Evolutionary conservation across 2,888 invertebrate genomes (phyloP).

Genomic region (Caenorhabditis doughertyi): DNA sequence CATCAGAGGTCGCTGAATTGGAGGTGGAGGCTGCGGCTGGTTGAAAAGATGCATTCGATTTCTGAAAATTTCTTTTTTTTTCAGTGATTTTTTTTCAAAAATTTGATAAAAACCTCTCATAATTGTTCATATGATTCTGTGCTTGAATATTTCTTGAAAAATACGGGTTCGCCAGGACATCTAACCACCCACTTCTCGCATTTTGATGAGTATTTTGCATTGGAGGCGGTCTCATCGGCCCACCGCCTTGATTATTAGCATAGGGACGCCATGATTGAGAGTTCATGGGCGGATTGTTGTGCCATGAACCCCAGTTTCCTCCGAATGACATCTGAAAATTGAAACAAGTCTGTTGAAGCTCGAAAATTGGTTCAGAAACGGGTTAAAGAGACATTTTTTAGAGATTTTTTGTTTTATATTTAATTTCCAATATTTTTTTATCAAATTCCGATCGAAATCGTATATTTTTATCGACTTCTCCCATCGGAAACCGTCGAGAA

Average conservation of each 20-base stretch:
- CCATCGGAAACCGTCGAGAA: not conserved
- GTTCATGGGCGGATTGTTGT: not conserved
- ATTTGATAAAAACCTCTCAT: conserved; percentile 37
- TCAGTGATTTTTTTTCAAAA: not conserved
- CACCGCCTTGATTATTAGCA: conserved; percentile 23
- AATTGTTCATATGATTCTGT: conserved; percentile 22
- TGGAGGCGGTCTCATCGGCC: conserved; percentile 31
- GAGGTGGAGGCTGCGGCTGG: conserved; percentile 26
- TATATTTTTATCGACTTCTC: not conserved
- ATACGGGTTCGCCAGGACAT: conserved; percentile 32
- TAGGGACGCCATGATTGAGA: conserved; percentile 48
- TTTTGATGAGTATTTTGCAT: not conserved
- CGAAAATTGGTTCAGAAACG: too few relatives aligned
- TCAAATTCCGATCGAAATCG: too few relatives aligned
- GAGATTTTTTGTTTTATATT: too few relatives aligned
- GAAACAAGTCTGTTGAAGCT: not conserved
- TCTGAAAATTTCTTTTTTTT: not conserved
- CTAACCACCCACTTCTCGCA: conserved; percentile 32
- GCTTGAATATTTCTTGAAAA: conserved; percentile 11
- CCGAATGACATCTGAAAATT: conserved; percentile 47
- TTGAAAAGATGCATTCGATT: conserved; percentile 54
- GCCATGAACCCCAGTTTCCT: conserved; percentile 31
- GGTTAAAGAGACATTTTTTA: too few relatives aligned
- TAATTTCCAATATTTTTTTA: too few relatives aligned
- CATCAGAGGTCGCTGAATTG: conserved; percentile 3